Base-by-base conservation (phyloP, 2,888 invertebrate genomes). In the Acanthosoma haemorrhoidale region DNA sequence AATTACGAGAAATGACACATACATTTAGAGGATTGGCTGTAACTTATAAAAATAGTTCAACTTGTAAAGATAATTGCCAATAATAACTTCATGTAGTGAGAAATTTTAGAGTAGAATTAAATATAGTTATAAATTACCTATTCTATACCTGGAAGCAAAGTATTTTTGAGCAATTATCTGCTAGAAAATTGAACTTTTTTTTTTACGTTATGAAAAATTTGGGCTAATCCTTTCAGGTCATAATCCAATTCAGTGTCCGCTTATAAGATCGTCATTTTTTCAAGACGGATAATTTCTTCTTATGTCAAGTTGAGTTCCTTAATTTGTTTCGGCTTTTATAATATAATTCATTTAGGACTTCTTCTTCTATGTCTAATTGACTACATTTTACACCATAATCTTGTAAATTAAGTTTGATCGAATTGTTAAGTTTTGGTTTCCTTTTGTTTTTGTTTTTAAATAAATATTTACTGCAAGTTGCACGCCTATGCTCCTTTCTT, bases 221-320 rank as follows among this genome's bases (percentile, higher is more conserved):
- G n/a, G n/a, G n/a, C n/a, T n/a, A n/a, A n/a, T 69, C 41, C 31
- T 61, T 69, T 6, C n/a, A 39, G 13, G 29, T 41, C 39, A 38
- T 13, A 1, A 61, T 61, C 61, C 61, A 0, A 0, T 69, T 43
- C 21, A 6, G 61, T 69, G 29, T 60, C 43, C 32, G 39, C 29
- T 18, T 69, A 39, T 13, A 61, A 39, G 16, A 38, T 63, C 4
- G 43, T 69, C 4, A 61, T 18, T 21, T 31, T 57, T 43, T 70
- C 4, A 36, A 70, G 36, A 1, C 16, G 0, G 5, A 9, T n/a
- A 2, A 39, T 59, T 41, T 21, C 6, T 61, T 41, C n/a, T 1
- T 16, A 16, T 0, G 9, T n/a, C 6, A 16, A 16, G 4, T 38
- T 2, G n/a, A 59, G 39, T 29, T 13, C 36, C 2, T 25, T 6